Evolutionary conservation across 2,797 vertebrate species (phyloP), one percentile per base, ranked within the genome.

Genomic region (Liasis olivaceus): DNA sequence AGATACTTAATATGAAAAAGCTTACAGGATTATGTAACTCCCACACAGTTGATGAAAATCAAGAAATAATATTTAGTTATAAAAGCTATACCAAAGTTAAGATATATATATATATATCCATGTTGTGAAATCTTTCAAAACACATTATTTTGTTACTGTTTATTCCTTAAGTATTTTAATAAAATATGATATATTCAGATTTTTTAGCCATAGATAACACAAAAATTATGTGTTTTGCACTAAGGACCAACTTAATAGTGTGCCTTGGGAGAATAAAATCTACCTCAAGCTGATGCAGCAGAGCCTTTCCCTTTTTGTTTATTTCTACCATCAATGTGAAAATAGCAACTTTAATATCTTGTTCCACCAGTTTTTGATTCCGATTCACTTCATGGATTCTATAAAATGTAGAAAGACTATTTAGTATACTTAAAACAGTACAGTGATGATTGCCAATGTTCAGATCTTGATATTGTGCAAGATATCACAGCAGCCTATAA

Each of bases 321-420:
- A 99, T 99, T 98, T 99, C 99, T 97, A 99, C 99, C 95, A 99
- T 99, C 94, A 99, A 94, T 69, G 98, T 99, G 96, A 99, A 99
- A 96, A 99, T 99, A 90, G 99, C 99, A 96, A 99, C 99, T 98
- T 99, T 99, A 94, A 99, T 99, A 97, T 99, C 99, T 94, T 99
- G 99, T 84, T 99, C 99, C 90, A 99, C 99, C 31, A 98, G 97
- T 92, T 99, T 99, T 81, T 99, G 98, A 97, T 99, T 99, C 97
- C 99, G 99, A 95, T 99, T 99, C 90, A 99, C 98, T 96, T 99
- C 99, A 93, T 99, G 98, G 95, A 99, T 98, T 96, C 99, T 99
- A 96, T 95, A 97, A 96, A 91, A 36, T 0, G 51, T 62, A 93
- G 31, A 90, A 87, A 63, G 42, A 47, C 11, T 69, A 6, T 42